Evolutionary conservation across 2,888 invertebrate species (phyloP), one percentile per base, ranked within the genome.

Genomic region (Anticlea derivata): DNA sequence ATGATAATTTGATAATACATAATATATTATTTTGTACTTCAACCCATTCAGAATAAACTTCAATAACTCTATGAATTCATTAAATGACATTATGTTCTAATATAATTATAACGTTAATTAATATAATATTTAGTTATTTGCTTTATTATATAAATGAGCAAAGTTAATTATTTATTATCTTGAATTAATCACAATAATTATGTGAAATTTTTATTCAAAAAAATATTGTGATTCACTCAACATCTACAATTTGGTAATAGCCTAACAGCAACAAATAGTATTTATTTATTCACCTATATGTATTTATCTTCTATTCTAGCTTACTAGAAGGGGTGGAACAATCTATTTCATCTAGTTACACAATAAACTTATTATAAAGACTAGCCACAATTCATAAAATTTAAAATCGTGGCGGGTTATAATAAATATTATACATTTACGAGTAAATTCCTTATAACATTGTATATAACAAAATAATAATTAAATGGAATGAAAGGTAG

Each of bases 401-500:
- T 13, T 10, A 33, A 7, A 52, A 52, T 43, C 33, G 22, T 41
- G 37, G 38, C 35, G 13, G 10, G 22, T 29, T 39, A 10, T 8
- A 63, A 60, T 65, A 60, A 72, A 70, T 65, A 68, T 60, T 65
- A 62, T 46, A 49, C 45, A 47, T 59, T 33, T 54, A 61, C 17
- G 17, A 3, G 57, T 60, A 65, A 41, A 59, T 64, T 61, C 58
- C 61, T 54, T 66, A 62, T 60, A 67, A 63, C 58, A 58, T 59
- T 65, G 54, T 50, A 41, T 44, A 41, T 38, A 49, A 63, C 50
- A 63, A 50, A 61, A 44, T 46, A 46, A 49, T 12, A 46, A 29
- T 33, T 34, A 29, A 66, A 80, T 80, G 85, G 86, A 87, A 86
- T 87, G 86, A 78, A 64, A 65, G 61, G 51, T 65, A 75, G 61